A percentile compares a stretch with the other conserved stretches of the same genome.
phyloP scores from a whole-genome alignment of 2,888 invertebrate genomes.

The Apodemia zela region DNA sequence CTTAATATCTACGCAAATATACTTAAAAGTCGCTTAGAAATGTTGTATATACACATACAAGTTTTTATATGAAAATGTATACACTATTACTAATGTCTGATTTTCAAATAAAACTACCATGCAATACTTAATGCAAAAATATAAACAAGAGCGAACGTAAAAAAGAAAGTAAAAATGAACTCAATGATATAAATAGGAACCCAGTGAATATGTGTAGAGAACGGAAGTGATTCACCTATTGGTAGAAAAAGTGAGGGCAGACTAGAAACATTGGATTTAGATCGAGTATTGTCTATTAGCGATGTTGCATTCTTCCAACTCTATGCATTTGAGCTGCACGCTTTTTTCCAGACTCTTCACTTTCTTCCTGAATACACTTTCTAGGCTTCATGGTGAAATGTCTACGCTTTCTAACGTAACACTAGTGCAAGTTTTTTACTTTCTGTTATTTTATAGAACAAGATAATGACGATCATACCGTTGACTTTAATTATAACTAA shows the following conservation, averaged over 20 bases:
- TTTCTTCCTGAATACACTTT: conserved; percentile 76
- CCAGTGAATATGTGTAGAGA: conserved; percentile 62
- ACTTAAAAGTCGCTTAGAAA: too few species aligned
- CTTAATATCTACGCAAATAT: too few species aligned
- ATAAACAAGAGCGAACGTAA: conserved; percentile 72
- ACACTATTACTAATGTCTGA: too few species aligned
- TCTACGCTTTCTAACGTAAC: conserved; percentile 75
- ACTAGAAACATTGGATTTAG: conserved; percentile 59
- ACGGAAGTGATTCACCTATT: conserved; percentile 54
- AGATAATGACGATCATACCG: background rate
- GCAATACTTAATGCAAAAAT: conserved; percentile 21
- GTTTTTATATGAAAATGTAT: too few species aligned
- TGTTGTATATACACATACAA: too few species aligned
- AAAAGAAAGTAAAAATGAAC: conserved; percentile 79
- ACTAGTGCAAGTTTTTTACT: conserved; percentile 75
- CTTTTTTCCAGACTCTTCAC: conserved; percentile 75
- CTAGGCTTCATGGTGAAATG: conserved; percentile 77
- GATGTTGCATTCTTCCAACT: conserved; percentile 49
- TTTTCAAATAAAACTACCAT: background rate
- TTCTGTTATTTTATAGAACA: conserved; percentile 51
- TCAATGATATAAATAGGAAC: conserved; percentile 67
- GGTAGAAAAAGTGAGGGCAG: conserved; percentile 65
- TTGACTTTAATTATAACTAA: background rate
- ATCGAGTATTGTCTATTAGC: conserved; percentile 52
- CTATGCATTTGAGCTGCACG: conserved; percentile 57